Percentiles rank a stretch among this genome's conserved stretches.
phyloP scores from a whole-genome alignment of 2,888 invertebrate genomes.

The Andrena haemorrhoa region DNA sequence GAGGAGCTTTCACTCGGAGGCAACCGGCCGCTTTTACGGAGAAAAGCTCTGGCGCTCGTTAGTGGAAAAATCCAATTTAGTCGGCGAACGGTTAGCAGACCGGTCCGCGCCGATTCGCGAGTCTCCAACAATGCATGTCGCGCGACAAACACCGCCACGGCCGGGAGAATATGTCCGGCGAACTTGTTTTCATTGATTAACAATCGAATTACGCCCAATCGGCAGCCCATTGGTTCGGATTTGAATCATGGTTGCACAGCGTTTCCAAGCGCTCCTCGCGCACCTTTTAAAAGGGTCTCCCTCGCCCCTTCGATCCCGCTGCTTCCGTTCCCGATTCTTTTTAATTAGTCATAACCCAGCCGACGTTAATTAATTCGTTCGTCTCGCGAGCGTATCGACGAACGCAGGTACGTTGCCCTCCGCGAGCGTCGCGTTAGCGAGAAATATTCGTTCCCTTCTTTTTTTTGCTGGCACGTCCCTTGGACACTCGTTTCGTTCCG shows the following conservation, averaged over 20 bases:
- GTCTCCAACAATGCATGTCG: slow-evolving; percentile 54
- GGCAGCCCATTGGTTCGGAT: slow-evolving; percentile 53
- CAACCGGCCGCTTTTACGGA: slow-evolving; percentile 52
- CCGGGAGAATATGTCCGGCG: slow-evolving; percentile 46
- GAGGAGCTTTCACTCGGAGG: slow-evolving; percentile 57
- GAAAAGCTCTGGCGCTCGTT: slow-evolving; percentile 67
- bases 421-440: background rate
- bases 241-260: slow-evolving; percentile 37
- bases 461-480: background rate
- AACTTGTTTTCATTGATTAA: slow-evolving; percentile 74
- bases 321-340: slow-evolving; percentile 12
- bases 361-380: slow-evolving; percentile 34
- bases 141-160: slow-evolving; percentile 32
- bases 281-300: background rate
- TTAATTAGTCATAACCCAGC: slow-evolving; percentile 42
- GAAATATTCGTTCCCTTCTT: background rate
- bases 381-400: slow-evolving; percentile 22
- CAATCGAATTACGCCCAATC: slow-evolving; percentile 74
- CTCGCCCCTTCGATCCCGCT: background rate
- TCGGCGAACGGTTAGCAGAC: slow-evolving; percentile 68
- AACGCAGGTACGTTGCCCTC: background rate
- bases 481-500: slow-evolving; percentile 17
- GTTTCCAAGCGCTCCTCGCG: slow-evolving; percentile 12
- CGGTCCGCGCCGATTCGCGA: slow-evolving; percentile 44
- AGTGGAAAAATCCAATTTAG: slow-evolving; percentile 77